phyloP scores from a whole-genome alignment of 2,797 vertebrate genomes.

The Paramormyrops hopkinsi region DNA sequence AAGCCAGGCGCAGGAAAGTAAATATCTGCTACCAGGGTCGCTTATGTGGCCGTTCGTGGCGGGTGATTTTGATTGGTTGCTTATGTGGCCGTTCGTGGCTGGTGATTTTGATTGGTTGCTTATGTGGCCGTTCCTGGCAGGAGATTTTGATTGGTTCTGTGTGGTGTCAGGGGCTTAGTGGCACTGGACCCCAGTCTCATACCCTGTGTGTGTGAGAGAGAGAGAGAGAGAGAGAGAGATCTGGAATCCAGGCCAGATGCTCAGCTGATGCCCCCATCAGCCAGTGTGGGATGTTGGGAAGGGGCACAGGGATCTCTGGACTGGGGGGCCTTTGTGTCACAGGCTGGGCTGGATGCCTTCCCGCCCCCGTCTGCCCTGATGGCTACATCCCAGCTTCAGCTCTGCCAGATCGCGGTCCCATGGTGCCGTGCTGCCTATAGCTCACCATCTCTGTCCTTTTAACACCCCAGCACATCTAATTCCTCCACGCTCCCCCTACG shows the following conservation, averaged over 20 bases:
- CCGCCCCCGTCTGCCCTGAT: neutral
- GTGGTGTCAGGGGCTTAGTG: neutral
- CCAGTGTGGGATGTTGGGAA: neutral
- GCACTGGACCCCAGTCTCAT: neutral
- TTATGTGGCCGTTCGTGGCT: neutral
- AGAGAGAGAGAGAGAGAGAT: neutral
- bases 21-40: neutral
- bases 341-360: neutral
- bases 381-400: neutral
- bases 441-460: neutral
- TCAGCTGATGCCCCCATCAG: neutral
- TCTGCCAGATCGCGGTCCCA: neutral
- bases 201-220: neutral
- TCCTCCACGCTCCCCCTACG: neutral
- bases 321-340: neutral
- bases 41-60: neutral
- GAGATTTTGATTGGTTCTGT: neutral
- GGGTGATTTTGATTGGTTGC: neutral
- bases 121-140: neutral
- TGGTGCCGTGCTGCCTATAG: neutral
- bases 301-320: neutral
- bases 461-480: neutral
- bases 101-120: neutral
- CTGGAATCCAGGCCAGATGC: neutral
- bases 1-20: neutral